Base-by-base conservation (phyloP, 1,140 invertebrate species). In the Bactericera cockerelli region DNA sequence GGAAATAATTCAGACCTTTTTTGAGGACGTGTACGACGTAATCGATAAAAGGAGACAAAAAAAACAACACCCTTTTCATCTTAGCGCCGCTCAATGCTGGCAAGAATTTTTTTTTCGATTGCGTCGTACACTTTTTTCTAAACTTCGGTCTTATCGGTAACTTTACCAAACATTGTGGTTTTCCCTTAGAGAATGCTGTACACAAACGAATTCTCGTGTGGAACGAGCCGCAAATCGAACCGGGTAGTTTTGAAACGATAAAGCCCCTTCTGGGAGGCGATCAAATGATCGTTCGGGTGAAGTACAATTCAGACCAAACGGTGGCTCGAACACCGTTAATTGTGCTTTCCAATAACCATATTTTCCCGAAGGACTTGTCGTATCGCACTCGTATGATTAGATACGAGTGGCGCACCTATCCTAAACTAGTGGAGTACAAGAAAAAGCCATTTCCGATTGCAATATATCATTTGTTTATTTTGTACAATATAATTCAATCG, bases 81-180 rank as follows among this genome's bases (percentile, higher is more conserved):
- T 16, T 49, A 16, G 39, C 53, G 14, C 58, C 57, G 1, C 55
- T 61, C 1, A 65, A 65, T 65, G 61, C 61, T 0, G 64, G 65
- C 19, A 65, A 65, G 57, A 66, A 64, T 65, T 67, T 28, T 60
- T 63, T 63, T 56, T 63, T 65, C 25, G 64, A 63, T 57, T 39
- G 28, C 58, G 26, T 65, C 8, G 53, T 65, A 26, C 62, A 65
- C 60, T 63, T 22, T 53, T 56, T 22, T 33, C 38, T 65, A 16
- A 69, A 70, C 64, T 70, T 65, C 58, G 69, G 65, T 1, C 65
- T 66, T 61, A 68, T 69, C 10, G 66, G 65, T 2, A 68, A 70
- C 62, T 69, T 70, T 62, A 68, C 66, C 62, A 64, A 65, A 26
- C 68, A 68, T 65, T 57, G 56, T 57, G 56, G 39, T 49, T 69